A percentile compares a stretch with the other conserved stretches of the same genome.
phyloP scores from a whole-genome alignment of 1,140 invertebrate species.

The Scylla paramamosain region DNA sequence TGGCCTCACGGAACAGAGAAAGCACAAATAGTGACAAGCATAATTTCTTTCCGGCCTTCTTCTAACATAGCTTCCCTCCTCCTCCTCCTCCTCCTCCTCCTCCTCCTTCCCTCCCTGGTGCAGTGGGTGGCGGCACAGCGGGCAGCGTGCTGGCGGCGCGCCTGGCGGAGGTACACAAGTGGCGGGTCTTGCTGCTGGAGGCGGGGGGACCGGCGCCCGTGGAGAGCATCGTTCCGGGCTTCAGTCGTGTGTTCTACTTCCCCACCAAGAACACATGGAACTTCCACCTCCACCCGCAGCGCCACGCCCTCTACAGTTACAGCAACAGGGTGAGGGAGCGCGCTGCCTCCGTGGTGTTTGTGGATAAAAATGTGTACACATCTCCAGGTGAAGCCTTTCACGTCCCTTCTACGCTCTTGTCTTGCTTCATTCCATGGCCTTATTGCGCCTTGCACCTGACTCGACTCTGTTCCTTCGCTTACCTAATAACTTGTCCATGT shows the following conservation, averaged over 20 bases:
- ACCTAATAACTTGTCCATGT: no score
- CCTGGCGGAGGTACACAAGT: slow-evolving; percentile 41
- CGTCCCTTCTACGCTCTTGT: neutral
- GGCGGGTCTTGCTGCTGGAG: slow-evolving; percentile 48
- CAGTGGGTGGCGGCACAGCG: slow-evolving; percentile 47
- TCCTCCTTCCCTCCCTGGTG: neutral
- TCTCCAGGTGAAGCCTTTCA: no score
- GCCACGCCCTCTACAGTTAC: slow-evolving; percentile 39
- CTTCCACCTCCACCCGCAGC: slow-evolving; percentile 40
- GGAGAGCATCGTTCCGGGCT: slow-evolving; percentile 50
- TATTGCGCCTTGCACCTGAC: neutral
- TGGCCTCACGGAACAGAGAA: neutral
- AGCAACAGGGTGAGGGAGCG: slow-evolving; percentile 45
- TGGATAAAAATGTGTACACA: neutral
- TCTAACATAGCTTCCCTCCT: neutral
- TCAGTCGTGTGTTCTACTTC: slow-evolving; percentile 54
- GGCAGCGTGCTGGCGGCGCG: slow-evolving; percentile 29
- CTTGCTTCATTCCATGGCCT: neutral
- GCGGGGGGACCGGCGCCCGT: slow-evolving; percentile 29
- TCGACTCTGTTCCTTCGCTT: no score
- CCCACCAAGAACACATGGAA: slow-evolving; percentile 35
- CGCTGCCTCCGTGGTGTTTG: neutral
- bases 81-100: neutral
- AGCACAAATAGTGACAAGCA: slow-evolving; percentile 3
- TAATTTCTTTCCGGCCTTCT: neutral